Base-by-base conservation (phyloP, 2,888 invertebrate genomes). In the Zaprionus obscuricornis region DNA sequence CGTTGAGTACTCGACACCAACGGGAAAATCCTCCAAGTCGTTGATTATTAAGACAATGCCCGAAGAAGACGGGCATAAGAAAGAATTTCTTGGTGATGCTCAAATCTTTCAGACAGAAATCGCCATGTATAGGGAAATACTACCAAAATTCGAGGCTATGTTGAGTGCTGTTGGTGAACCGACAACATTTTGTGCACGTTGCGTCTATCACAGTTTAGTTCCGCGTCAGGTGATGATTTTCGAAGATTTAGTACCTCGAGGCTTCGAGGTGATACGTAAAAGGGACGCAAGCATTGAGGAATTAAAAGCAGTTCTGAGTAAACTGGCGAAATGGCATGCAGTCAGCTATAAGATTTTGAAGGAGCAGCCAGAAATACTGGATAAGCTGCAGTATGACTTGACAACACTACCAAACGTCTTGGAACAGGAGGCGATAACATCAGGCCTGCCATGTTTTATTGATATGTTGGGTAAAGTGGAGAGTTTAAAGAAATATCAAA, bases 291-390 rank as follows among this genome's bases (percentile, higher is more conserved):
- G 90, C 55, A 34, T 88, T 6, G 74, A 78, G 1, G 91, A 91
- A 40, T 66, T 89, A 0, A 85, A 70, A 54, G 7, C 88, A 6
- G 87, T 89, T 0, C 63, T 91, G 0, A 64, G 65, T 2, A 79
- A 89, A 1, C 56, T 91, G 52, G 91, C 90, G 1, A 88, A 88
- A 64, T 90, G 91, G 64, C 91, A 92, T 64, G 90, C 90, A 89
- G 3, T 89, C 89, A 11, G 87, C 90, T 1, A 90, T 88, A 2
- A 81, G 86, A 31, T 91, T 89, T 29, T 73, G 1, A 26, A 24
- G 79, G 10, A 88, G 39, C 13, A 74, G 55, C 58, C 76, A 0
- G 14, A 66, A 1, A 18, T 54, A 4, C 59, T 66, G 8, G 33
- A 66, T 0, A 54, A 69, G 1, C 33, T 58, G 2, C 14, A 47